Base-by-base conservation (phyloP, 2,888 invertebrate genomes). In the Drosophila ustulata region DNA sequence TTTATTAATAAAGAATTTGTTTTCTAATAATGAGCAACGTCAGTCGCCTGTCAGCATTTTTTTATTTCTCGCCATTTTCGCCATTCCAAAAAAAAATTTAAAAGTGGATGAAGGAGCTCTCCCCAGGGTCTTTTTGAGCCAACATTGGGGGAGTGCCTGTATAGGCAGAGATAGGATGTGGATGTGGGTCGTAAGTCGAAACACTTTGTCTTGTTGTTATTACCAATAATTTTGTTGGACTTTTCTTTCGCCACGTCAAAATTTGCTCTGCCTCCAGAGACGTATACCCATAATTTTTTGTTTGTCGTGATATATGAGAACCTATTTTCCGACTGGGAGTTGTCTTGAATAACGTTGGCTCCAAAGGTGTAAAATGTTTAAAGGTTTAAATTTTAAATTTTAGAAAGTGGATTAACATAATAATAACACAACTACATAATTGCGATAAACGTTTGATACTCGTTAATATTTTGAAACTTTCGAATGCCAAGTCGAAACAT, bases 1-100 rank as follows among this genome's bases (percentile, higher is more conserved):
- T 88, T 78, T 85, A 86, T 86, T 86, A 86, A 87, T 86, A 86
- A 86, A 87, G 87, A 87, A 86, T 86, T 86, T 89, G 85, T 89
- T 89, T 86, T 79, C 81, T 74, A 70, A 84, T 89, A 86, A 86
- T 89, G 85, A 86, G 85, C 89, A 81, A 64, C 89, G 85, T 89
- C 89, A 89, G 89, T 75, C 89, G 89, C 79, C 82, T 86, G 85
- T 89, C 85, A 86, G 72, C 68, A 67, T 65, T 77, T 71, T 73
- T 73, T 68, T 70, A 51, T 32, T 56, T 73, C 41, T 41, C 41
- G 9, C 41, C 32, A 34, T 51, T 53, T 52, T 71, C 55, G 45
- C 43, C 51, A 50, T n/a, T 7, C 18, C 41, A 45, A 34, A 26
- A 53, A 66, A 66, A 64, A 56, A 71, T 70, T 52, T 49, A 65